These are phyloP conservation scores for Polypterus bichir DNA, from an alignment of 2,113 vertebrate genomes.

Conservation along the genomic window DNA sequence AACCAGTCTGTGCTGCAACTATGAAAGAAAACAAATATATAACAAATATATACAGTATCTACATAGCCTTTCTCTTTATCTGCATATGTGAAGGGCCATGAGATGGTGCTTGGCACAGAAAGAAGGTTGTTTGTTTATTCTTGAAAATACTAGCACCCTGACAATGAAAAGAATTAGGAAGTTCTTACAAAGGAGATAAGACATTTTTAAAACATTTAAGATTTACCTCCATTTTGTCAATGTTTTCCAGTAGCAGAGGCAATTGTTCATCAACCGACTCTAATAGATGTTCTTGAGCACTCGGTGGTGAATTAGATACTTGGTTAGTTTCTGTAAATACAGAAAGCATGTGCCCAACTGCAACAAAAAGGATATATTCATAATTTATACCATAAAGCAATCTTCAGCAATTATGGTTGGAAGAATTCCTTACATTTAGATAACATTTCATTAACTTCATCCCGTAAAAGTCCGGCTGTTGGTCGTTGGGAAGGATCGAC, in stretches of 20 bases:
- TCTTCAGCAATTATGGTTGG: background rate
- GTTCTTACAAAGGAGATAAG: no score
- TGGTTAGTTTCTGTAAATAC: background rate
- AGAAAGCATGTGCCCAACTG: background rate
- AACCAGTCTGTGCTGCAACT: no score
- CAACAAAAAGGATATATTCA: background rate
- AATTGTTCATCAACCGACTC: background rate
- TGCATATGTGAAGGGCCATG: no score
- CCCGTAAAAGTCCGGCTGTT: background rate
- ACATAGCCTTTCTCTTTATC: no score
- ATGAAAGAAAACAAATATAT: no score
- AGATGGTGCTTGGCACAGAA: no score
- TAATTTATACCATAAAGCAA: background rate
- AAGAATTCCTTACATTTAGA: slow-evolving; percentile 4
- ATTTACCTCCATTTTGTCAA: background rate
- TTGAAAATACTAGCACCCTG: no score
- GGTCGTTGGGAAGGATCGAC: background rate
- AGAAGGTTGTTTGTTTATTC: no score
- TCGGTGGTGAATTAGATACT: background rate
- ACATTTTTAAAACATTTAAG: no score
- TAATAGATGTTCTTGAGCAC: background rate
- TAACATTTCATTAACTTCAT: slow-evolving; percentile 6
- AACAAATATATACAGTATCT: no score
- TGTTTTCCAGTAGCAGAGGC: background rate
- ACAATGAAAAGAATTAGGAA: no score